Conservation (phyloP, 2,797 vertebrate species). For the Myotis daubentonii region DNA sequence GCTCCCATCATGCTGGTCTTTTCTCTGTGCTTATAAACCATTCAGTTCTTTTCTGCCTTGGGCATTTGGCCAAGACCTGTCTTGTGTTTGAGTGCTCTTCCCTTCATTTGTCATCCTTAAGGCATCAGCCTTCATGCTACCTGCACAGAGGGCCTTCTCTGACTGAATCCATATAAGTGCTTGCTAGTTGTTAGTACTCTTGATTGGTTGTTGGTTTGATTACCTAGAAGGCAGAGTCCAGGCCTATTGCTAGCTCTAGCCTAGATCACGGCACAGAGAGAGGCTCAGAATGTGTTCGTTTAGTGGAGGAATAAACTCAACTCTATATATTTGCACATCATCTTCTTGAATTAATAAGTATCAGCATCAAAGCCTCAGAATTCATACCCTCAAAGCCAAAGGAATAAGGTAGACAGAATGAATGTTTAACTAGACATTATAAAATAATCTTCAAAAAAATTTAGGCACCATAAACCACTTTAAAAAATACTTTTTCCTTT, state of each 20-base stretch:
- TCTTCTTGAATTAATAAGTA: not conserved
- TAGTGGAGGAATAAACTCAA: not conserved
- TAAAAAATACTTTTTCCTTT: conserved; percentile 17
- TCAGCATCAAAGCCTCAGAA: not conserved
- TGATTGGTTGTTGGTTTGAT: not conserved
- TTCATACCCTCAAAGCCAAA: not conserved
- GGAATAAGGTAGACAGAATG: not conserved
- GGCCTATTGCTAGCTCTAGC: not conserved
- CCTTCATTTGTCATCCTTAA: not conserved
- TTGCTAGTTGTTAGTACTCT: not conserved
- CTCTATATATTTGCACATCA: not conserved
- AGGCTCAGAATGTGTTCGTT: not conserved
- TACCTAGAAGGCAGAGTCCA: not conserved
- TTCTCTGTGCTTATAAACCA: not conserved
- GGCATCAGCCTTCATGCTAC: not conserved
- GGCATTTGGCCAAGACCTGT: not conserved
- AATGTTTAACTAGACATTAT: not conserved
- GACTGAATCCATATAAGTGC: not conserved
- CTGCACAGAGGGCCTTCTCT: not conserved
- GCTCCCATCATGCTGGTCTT: not conserved
- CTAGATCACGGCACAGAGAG: not conserved
- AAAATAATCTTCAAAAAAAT: not conserved
- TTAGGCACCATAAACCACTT: not conserved
- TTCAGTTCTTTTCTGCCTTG: not conserved
- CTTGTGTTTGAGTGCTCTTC: not conserved